Percentiles rank a stretch among this genome's conserved stretches.
These are phyloP conservation scores for Eunapius fragilis DNA, from an alignment of 37 sponge, comb jelly and placozoan genomes.

Conservation along the genomic window DNA sequence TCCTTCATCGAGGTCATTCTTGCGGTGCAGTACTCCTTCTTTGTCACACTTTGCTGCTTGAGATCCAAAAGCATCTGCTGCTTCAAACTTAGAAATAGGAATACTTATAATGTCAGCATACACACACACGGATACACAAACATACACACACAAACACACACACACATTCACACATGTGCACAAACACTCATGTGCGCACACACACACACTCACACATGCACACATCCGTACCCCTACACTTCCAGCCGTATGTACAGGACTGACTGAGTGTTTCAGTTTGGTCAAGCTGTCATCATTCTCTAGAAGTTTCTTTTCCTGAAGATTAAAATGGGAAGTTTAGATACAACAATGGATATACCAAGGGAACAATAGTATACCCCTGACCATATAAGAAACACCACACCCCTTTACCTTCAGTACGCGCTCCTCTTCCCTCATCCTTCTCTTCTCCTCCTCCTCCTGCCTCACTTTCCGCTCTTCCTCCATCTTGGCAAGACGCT, in stretches of 20 bases:
- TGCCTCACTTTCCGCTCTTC: not conserved
- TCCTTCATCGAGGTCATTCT: constrained; percentile 95
- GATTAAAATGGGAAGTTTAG: too few species aligned
- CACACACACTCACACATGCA: too few species aligned
- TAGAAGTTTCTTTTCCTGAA: not conserved
- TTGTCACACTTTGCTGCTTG: not conserved
- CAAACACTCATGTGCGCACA: not conserved
- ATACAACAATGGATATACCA: too few species aligned
- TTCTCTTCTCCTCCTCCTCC: not conserved
- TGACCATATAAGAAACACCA: not conserved
- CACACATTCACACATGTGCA: too few species aligned
- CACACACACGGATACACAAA: too few species aligned
- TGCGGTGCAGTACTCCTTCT: constrained; percentile 87
- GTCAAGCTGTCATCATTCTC: not conserved
- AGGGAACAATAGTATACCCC: too few species aligned
- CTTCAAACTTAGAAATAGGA: too few species aligned
- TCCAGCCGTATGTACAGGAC: not conserved
- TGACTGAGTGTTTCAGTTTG: not conserved
- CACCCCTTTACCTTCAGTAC: constrained; percentile 7
- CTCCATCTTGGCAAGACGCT: not conserved
- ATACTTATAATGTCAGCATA: too few species aligned
- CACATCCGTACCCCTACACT: not conserved
- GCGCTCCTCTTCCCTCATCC: not conserved
- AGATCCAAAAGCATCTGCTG: not conserved
- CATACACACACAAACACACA: too few species aligned